Conservation (phyloP, 2,113 vertebrate species). For the Oncorhynchus mykiss region DNA sequence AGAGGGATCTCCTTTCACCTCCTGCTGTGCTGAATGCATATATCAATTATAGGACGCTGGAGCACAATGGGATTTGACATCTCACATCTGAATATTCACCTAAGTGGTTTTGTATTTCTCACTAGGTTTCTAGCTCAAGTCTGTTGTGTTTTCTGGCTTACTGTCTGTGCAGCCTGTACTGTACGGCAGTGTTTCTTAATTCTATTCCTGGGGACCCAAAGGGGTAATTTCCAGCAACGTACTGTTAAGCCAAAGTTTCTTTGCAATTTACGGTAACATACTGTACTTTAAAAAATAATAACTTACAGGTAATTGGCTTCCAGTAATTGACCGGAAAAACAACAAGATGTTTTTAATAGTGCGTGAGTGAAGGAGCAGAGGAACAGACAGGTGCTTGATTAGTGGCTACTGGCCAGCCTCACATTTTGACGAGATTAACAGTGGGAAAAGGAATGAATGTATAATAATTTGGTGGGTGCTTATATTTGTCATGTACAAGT, state of each 20-base stretch:
- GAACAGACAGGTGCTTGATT: neutral
- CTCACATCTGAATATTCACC: neutral
- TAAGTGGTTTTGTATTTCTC: neutral
- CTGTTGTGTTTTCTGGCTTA: neutral
- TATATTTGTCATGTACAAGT: too few relatives aligned
- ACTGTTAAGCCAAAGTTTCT: too few relatives aligned
- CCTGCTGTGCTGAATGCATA: neutral
- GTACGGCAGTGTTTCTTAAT: too few relatives aligned
- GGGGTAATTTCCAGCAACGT: too few relatives aligned
- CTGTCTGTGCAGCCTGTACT: neutral
- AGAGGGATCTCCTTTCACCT: too few relatives aligned
- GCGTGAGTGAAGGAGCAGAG: neutral
- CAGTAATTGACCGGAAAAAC: too few relatives aligned
- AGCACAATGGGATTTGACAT: neutral
- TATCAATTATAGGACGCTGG: neutral
- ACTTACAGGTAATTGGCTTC: too few relatives aligned
- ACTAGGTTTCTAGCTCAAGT: neutral
- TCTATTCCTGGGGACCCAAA: too few relatives aligned
- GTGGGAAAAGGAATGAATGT: neutral
- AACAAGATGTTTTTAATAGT: neutral
- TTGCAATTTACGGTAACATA: too few relatives aligned
- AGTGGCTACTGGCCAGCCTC: neutral
- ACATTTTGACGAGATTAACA: neutral
- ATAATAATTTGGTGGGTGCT: neutral
- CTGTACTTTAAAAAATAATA: too few relatives aligned